Evolutionary conservation across 2,797 vertebrate genomes (phyloP), one percentile per base, ranked within the genome.

Genomic region (Hemibagrus guttatus): DNA sequence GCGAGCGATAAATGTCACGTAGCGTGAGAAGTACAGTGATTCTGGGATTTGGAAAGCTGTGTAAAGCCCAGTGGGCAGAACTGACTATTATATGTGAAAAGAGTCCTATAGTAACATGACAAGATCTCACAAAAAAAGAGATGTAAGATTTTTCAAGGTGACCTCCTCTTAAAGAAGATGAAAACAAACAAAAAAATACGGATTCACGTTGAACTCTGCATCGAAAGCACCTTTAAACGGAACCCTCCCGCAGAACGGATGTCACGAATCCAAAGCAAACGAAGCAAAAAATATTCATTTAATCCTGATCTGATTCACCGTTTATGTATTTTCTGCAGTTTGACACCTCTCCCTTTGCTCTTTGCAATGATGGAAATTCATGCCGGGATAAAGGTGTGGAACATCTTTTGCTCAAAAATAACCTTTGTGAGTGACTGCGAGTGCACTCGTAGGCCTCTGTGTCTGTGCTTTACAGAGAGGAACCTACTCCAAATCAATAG

Each of bases 401-500:
- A 23, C 12, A 66, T 14, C 21, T 28, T 78, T 26, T 21, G 46
- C 26, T 80, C 23, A 42, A 21, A 75, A 42, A 63, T 49, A 4
- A 81, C 52, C 35, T 21, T 56, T 14, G 19, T 69, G 26, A 69
- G 21, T 84, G 63, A 54, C 46, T 12, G 13, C 54, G 42, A 64
- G 39, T 31, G 54, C 14, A 72, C 75, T 81, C 21, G 6, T 16
- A 87, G 42, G 28, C 54, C 64, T 72, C 63, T 11, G 28, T 7
- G 58, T 71, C 76, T 84, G 46, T 39, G 28, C 68, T 59, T 68
- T 84, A 71, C 82, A 56, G 66, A 84, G 31, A 66, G 76, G 35
- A 87, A 56, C 59, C 79, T 75, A 69, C 46, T 75, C 21, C 46
- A 21, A 85, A 88, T 88, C 84, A 82, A 85, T 85, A 85, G 17